phyloP scores from a whole-genome alignment of 2,797 vertebrate species.

The Ptychobarbus kaznakovi region DNA sequence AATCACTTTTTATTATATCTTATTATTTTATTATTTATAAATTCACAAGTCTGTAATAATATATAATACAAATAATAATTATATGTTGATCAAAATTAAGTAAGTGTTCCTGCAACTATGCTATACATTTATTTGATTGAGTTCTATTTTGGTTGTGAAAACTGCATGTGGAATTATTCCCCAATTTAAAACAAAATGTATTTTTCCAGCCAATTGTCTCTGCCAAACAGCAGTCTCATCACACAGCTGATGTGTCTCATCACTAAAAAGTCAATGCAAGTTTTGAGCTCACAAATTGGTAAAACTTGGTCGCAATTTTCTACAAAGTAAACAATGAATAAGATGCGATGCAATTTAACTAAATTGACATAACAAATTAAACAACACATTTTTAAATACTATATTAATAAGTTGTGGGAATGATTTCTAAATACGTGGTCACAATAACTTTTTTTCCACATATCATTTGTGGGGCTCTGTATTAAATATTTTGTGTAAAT shows the following conservation, averaged over 20 bases:
- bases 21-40: not conserved
- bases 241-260: not conserved
- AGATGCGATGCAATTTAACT: not conserved
- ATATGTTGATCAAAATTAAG: not conserved
- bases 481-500: conserved; percentile 2
- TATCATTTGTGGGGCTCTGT: not conserved
- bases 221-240: not conserved
- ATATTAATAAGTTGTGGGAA: not conserved
- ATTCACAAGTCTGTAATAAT: not conserved
- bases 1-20: too few relatives aligned
- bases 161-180: not conserved
- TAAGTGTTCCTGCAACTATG: not conserved
- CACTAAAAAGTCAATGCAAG: not conserved
- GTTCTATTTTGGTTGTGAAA: not conserved
- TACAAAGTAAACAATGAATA: not conserved
- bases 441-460: not conserved
- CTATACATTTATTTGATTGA: not conserved
- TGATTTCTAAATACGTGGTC: not conserved
- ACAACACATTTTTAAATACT: not conserved
- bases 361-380: not conserved
- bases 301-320: not conserved
- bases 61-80: fast-evolving
- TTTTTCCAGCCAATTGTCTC: not conserved
- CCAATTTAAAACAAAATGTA: not conserved
- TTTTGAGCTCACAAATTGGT: not conserved